Base-by-base conservation (phyloP, 2,888 invertebrate genomes). In the Athalia cordata region DNA sequence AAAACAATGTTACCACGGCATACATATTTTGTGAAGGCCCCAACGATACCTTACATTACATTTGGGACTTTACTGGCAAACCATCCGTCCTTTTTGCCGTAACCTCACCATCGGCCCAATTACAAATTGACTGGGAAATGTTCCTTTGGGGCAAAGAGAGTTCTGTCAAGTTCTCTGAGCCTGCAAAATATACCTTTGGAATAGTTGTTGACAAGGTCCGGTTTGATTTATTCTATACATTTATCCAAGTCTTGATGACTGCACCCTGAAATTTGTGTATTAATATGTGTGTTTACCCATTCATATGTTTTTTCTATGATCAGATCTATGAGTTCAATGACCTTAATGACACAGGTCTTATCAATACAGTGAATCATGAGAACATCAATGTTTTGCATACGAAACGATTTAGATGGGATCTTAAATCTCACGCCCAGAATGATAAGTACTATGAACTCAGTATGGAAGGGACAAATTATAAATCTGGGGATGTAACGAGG, bases 1-100 rank as follows among this genome's bases (percentile, higher is more conserved):
- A 86, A 64, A 83, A 80, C 64, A 87, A 90, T 70, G 83, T 88
- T 0, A 91, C 91, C 2, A 86, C 93, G 0, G 83, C 93, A 4
- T 92, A 94, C 84, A 89, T 93, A 7, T 89, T 90, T 84, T 93
- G 94, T 0, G 91, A 91, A 43, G 93, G 94, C 0, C 79, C 87
- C 0, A 88, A 91, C 66, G 94, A 95, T 86, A 92, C 92, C 0
- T 86, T 95, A 0, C 94, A 95, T 85, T 94, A 94, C 85, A 82
- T 95, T 67, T 94, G 94, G 93, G 94, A 94, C 88, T 94, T 95
- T 83, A 91, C 92, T 3, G 91, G 92, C 4, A 90, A 91, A 62
- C 95, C 95, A 0, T 92, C 93, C 0, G 84, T 94, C 47, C 88
- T 94, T 13, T 88, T 93, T 50, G 91, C 92, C 0, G 86, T 93